Percentiles rank a stretch among this genome's conserved stretches.
phyloP scores from a whole-genome alignment of 2,113 vertebrate species.

The Xyrauchen texanus region DNA sequence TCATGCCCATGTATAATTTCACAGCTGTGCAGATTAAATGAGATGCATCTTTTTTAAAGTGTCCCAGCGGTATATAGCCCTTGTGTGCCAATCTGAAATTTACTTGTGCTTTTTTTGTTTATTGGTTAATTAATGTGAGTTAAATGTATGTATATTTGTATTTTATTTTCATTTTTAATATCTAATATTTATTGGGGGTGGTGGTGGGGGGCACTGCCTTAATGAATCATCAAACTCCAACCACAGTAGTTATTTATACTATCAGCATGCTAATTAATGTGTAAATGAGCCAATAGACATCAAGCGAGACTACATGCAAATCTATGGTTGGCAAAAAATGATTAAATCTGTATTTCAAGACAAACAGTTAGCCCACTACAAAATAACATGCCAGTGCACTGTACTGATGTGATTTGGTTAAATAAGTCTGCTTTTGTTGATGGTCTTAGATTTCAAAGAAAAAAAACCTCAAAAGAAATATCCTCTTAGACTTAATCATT shows the following conservation, averaged over 20 bases:
- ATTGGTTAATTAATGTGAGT: too few relatives aligned
- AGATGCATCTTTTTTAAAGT: slow-evolving; percentile 43
- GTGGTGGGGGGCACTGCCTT: too few relatives aligned
- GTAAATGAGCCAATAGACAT: slow-evolving; percentile 23
- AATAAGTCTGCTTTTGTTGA: slow-evolving; percentile 63
- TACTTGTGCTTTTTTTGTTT: too few relatives aligned
- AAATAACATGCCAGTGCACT: not conserved
- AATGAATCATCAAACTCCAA: slow-evolving; percentile 15
- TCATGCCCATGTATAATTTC: not conserved
- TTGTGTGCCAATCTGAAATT: slow-evolving; percentile 44
- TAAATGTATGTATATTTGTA: too few relatives aligned
- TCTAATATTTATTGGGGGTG: too few relatives aligned
- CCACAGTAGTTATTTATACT: not conserved
- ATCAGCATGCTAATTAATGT: not conserved
- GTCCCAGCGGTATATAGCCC: slow-evolving; percentile 49
- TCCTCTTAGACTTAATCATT: slow-evolving; percentile 46
- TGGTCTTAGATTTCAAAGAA: slow-evolving; percentile 56
- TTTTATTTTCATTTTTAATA: too few relatives aligned
- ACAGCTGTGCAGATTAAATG: slow-evolving; percentile 42
- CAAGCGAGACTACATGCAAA: not conserved
- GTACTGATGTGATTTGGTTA: slow-evolving; percentile 65
- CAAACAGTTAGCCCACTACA: not conserved
- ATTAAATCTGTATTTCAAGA: slow-evolving; percentile 25
- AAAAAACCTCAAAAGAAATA: slow-evolving; percentile 51
- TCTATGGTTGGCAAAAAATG: slow-evolving; percentile 4